Base-by-base conservation (phyloP, 2,113 vertebrate species). In the Gasterosteus aculeatus region DNA sequence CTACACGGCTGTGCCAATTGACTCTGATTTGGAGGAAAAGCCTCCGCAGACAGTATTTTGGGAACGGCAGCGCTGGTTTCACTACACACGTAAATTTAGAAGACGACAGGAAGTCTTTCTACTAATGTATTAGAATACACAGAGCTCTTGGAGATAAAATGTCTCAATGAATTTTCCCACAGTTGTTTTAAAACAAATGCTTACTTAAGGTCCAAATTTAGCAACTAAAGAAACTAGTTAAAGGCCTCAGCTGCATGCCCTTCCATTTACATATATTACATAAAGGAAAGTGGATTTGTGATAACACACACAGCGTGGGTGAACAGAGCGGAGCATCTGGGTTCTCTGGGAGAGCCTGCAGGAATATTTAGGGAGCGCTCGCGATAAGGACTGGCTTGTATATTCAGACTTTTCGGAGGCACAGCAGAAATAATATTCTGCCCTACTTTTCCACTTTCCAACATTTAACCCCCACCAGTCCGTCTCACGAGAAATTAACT, bases 61-160 rank as follows among this genome's bases (percentile, higher is more conserved):
- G 1, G 72, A 65, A 56, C 54, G 69, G 6, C 51, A 33, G 42
- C 15, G 0, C 14, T 31, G 66, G 41, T 61, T 68, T 66, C 63
- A 81, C 41, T 70, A 75, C 42, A 67, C 53, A 66, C 14, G 39
- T 83, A 80, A 82, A 84, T 84, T 82, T 74, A 44, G 42, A 44
- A 42, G 41, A 42, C 12, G 9, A 58, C 4, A 22, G 33, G 10
- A 46, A 78, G 57, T 67, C 1, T 11, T 46, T 74, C 59, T 68
- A 67, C 59, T 59, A 58, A 72, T 64, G 31, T 58, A 56, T 75
- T 62, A 46, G 41, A 38, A 38, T 62, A 22, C 41, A 78, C 67
- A 49, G 53, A 10, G 1, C 16, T 47, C 39, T 56, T 64, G 31
- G 54, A 64, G 54, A 31, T 19, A 44, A 62, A 5, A 59, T 41